These are phyloP conservation scores for Sebastes diaconus DNA, from an alignment of 2,797 vertebrate genomes.

Conservation along the genomic window DNA sequence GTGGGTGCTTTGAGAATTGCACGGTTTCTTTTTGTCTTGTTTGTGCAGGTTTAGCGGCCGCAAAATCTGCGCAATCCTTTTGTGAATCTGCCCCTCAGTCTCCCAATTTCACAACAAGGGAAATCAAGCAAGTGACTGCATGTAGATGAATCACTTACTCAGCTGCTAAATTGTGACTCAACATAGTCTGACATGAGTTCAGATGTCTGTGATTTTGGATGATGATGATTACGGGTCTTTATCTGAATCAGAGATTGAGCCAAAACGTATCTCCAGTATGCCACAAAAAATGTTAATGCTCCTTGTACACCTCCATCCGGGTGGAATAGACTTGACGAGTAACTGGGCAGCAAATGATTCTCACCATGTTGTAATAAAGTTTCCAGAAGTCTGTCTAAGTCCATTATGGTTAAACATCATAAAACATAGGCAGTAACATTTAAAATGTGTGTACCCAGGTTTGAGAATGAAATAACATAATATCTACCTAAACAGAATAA, in stretches of 20 bases:
- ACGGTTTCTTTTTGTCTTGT: not conserved
- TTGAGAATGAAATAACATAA: not conserved
- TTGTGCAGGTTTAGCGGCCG: not conserved
- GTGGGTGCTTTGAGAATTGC: not conserved
- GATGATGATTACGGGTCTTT: slow-evolving; percentile 32
- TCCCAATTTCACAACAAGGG: not conserved
- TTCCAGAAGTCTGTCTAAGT: not conserved
- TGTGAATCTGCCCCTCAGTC: not conserved
- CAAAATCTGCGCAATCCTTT: not conserved
- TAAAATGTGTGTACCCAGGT: not conserved
- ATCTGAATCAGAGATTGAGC: slow-evolving; percentile 7
- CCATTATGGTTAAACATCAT: not conserved
- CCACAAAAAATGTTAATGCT: not conserved
- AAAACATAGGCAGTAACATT: not conserved
- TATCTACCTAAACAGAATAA: not conserved
- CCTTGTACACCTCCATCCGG: not conserved
- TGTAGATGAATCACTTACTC: slow-evolving; percentile 1
- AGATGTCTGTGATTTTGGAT: slow-evolving; percentile 31
- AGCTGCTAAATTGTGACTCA: slow-evolving; percentile 12
- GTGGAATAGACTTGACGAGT: not conserved
- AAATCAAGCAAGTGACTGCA: slow-evolving; percentile 32
- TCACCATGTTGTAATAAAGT: not conserved
- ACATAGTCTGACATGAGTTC: slow-evolving; percentile 10
- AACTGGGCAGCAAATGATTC: not conserved
- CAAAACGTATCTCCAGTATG: not conserved